Conservation (phyloP, 2,113 vertebrate genomes). For the Mustelus asterias region DNA sequence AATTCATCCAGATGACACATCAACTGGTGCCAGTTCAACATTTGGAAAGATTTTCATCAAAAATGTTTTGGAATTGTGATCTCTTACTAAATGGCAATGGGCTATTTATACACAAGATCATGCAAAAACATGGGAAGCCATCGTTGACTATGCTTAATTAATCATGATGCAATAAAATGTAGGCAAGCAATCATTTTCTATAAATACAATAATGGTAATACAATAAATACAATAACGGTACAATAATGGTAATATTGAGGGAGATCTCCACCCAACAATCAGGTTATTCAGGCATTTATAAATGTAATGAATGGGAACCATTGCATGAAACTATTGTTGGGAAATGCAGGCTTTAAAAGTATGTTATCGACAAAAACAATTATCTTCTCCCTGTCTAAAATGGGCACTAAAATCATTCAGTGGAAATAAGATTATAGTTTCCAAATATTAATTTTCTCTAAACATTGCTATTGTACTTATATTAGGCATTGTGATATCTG, state of each 20-base stretch:
- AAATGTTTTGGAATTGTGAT: not conserved
- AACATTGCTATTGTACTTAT: not conserved
- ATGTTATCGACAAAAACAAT: not conserved
- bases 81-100: not conserved
- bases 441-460: not conserved
- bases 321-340: not conserved
- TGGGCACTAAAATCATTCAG: not conserved
- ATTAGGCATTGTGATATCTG: not conserved
- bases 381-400: not conserved
- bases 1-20: not conserved
- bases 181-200: not conserved
- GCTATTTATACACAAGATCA: not conserved
- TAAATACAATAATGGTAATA: not conserved
- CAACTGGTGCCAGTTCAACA: not conserved
- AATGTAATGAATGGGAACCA: not conserved
- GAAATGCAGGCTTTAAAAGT: not conserved
- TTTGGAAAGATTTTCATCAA: not conserved
- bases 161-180: not conserved
- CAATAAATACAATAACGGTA: not conserved
- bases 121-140: not conserved
- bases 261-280: not conserved
- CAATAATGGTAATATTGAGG: not conserved
- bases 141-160: not conserved
- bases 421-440: not conserved
- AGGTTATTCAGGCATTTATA: not conserved